Conservation (phyloP, 2,797 vertebrate species). For the Sciurus carolinensis region DNA sequence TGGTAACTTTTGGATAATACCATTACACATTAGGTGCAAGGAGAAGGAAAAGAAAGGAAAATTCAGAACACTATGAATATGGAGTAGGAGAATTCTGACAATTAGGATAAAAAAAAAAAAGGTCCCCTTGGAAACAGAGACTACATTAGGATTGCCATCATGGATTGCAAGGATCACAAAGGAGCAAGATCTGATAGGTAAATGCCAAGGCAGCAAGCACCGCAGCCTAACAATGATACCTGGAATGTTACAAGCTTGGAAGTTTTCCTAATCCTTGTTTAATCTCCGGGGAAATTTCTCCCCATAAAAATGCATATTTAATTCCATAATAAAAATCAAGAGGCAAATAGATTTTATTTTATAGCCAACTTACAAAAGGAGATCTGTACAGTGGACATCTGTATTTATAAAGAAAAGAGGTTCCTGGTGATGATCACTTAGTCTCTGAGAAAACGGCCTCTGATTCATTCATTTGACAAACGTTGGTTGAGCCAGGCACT, state of each 20-base stretch:
- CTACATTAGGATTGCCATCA: neutral
- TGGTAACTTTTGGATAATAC: neutral
- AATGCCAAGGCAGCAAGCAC: neutral
- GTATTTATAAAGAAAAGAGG: conserved; percentile 34
- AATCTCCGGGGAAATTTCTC: conserved; percentile 53
- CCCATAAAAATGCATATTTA: conserved; percentile 42
- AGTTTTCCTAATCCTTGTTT: conserved; percentile 72
- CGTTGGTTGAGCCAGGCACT: neutral
- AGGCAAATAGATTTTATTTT: conserved; percentile 60
- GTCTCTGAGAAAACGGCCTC: conserved; percentile 16
- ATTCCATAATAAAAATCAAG: conserved; percentile 72
- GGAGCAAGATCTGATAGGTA: neutral
- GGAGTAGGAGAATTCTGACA: neutral
- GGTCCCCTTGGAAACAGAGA: neutral
- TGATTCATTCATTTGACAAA: neutral
- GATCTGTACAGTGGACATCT: neutral
- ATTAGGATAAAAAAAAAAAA: neutral
- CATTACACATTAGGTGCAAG: neutral
- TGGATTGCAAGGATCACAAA: neutral
- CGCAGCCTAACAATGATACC: neutral
- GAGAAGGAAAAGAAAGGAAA: neutral
- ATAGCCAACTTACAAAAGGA: conserved; percentile 43
- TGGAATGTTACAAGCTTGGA: conserved; percentile 27
- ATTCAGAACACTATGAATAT: neutral
- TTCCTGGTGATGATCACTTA: neutral